Evolutionary conservation across 2,113 vertebrate genomes (phyloP).

Genomic region (Oplegnathus fasciatus): DNA sequence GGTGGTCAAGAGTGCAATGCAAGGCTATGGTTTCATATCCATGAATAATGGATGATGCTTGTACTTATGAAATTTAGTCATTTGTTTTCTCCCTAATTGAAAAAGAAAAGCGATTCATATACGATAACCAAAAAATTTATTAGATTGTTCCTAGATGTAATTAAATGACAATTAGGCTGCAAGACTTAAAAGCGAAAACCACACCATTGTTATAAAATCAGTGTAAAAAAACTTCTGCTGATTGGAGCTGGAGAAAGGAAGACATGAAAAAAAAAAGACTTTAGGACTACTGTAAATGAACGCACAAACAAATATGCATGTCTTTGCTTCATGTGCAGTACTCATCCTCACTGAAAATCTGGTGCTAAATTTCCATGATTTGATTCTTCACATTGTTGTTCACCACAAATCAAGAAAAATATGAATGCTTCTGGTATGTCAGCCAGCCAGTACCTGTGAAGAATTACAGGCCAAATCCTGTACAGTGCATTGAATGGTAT

Average conservation of each 20-base stretch:
- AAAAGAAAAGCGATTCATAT: constrained; percentile 65
- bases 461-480: not conserved
- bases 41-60: constrained; percentile 76
- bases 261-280: not conserved
- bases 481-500: not conserved
- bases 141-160: constrained; percentile 43
- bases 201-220: constrained; percentile 39
- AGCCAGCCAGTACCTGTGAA: not conserved
- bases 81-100: constrained; percentile 75
- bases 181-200: constrained; percentile 42
- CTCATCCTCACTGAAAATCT: not conserved
- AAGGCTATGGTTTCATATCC: constrained; percentile 78
- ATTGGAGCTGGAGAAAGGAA: not conserved
- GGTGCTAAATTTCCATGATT: not conserved
- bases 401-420: not conserved
- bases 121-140: constrained; percentile 41
- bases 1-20: constrained; percentile 87
- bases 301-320: not conserved
- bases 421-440: not conserved
- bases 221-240: not conserved
- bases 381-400: not conserved
- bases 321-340: not conserved
- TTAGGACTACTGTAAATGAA: not conserved
- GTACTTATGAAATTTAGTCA: constrained; percentile 81
- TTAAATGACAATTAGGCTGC: constrained; percentile 56